Conservation (phyloP, 2,113 vertebrate species). For the Tiliqua scincoides region DNA sequence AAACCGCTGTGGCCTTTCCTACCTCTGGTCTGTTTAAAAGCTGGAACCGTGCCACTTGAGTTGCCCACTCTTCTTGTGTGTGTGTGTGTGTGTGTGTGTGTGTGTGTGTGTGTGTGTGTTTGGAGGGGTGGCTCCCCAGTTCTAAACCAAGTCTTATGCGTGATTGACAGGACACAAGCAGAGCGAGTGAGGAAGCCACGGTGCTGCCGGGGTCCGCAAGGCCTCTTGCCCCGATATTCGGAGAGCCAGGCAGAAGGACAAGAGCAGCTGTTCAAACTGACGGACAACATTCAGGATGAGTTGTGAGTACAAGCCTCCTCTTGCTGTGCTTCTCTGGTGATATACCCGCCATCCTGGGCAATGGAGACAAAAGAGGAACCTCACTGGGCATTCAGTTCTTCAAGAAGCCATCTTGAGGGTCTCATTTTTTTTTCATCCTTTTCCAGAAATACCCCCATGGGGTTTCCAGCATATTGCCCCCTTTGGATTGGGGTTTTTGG, state of each 20-base stretch:
- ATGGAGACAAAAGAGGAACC: too few relatives aligned
- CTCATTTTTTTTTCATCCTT: background rate
- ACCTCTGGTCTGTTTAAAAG: too few relatives aligned
- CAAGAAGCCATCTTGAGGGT: background rate
- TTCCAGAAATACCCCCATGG: background rate
- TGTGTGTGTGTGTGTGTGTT: too few relatives aligned
- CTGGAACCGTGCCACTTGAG: too few relatives aligned
- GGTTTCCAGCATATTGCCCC: too few relatives aligned
- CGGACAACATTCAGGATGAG: constrained; percentile 93
- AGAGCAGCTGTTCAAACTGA: constrained; percentile 94
- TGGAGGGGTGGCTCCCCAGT: background rate
- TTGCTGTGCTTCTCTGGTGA: fast-evolving
- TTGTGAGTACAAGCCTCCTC: constrained; percentile 82
- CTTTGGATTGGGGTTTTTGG: too few relatives aligned
- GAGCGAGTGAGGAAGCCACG: constrained; percentile 89
- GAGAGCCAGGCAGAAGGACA: constrained; percentile 91
- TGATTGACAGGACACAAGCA: constrained; percentile 79
- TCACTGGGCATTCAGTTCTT: background rate
- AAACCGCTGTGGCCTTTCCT: too few relatives aligned
- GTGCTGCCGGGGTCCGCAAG: constrained; percentile 92
- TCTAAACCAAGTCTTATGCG: background rate
- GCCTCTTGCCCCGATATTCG: constrained; percentile 88
- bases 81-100: too few relatives aligned
- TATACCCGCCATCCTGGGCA: too few relatives aligned
- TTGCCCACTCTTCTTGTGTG: too few relatives aligned